Conservation (phyloP, 2,888 invertebrate species). For the Lissocephala sabroskyi region DNA sequence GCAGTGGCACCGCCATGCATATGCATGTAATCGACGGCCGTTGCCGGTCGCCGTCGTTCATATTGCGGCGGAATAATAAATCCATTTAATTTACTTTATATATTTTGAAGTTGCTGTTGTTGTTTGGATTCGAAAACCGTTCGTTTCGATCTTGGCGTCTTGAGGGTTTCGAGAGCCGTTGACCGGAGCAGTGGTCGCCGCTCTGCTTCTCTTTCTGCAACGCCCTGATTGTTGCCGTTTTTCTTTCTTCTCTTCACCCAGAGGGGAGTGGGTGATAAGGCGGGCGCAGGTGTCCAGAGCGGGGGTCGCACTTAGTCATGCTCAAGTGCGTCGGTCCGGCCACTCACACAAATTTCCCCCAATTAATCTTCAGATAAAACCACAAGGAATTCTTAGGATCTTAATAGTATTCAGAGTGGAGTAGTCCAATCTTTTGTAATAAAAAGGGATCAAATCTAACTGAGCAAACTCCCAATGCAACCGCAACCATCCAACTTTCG, state of each 20-base stretch:
- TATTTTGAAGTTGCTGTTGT: too few species aligned
- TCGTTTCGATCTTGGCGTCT: conserved; percentile 59
- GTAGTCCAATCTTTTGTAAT: too few species aligned
- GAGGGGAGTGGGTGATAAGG: not conserved
- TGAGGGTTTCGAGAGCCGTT: too few species aligned
- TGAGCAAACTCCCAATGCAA: too few species aligned
- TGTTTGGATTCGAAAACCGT: too few species aligned
- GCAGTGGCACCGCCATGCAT: not conserved
- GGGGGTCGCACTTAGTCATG: conserved; percentile 55
- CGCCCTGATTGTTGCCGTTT: conserved; percentile 62
- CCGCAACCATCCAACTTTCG: too few species aligned
- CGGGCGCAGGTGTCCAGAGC: not conserved
- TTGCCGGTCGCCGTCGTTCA: conserved; percentile 12
- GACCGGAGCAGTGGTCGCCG: too few species aligned
- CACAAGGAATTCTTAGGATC: too few species aligned
- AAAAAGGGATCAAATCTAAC: too few species aligned
- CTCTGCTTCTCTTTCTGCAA: conserved; percentile 41
- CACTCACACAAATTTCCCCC: too few species aligned
- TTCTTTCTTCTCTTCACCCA: conserved; percentile 7
- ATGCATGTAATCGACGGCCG: conserved; percentile 6
- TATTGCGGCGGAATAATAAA: conserved; percentile 61
- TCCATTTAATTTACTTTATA: conserved; percentile 63
- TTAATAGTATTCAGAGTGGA: too few species aligned
- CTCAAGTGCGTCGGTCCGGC: conserved; percentile 37
- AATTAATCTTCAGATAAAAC: too few species aligned